Conservation (phyloP, 2,113 vertebrate species). For the Cebus imitator region DNA sequence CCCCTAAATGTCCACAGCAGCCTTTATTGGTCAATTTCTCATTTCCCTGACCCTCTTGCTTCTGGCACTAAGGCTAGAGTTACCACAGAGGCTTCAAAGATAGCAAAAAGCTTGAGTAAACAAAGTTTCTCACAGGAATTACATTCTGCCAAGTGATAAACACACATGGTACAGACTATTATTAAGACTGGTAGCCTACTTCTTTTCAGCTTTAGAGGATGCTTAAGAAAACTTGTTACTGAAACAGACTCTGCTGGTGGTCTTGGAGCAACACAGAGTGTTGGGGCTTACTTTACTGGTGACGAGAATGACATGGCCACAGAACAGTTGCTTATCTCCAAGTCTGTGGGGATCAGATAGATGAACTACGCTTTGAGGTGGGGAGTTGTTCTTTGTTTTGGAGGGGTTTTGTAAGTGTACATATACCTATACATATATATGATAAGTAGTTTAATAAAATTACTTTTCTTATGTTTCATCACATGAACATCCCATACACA, state of each 20-base stretch:
- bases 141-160: not conserved
- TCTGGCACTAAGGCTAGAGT: not conserved
- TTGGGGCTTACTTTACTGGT: not conserved
- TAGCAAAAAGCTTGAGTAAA: not conserved
- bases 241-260: not conserved
- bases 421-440: not conserved
- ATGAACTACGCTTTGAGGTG: not conserved
- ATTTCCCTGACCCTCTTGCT: not conserved
- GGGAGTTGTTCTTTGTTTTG: not conserved
- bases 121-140: not conserved
- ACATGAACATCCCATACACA: too few relatives aligned
- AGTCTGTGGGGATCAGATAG: not conserved
- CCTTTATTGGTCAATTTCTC: not conserved
- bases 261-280: not conserved
- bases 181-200: not conserved
- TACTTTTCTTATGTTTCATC: not conserved
- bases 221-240: not conserved
- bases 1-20: not conserved
- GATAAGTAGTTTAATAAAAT: conserved; percentile 8
- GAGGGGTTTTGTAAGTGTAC: not conserved
- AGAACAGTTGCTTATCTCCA: not conserved
- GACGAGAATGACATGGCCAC: not conserved
- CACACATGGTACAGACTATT: not conserved
- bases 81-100: not conserved
- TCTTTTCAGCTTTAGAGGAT: not conserved